Evolutionary conservation across 2,113 vertebrate species (phyloP).

Genomic region (Mormoops blainvillei): DNA sequence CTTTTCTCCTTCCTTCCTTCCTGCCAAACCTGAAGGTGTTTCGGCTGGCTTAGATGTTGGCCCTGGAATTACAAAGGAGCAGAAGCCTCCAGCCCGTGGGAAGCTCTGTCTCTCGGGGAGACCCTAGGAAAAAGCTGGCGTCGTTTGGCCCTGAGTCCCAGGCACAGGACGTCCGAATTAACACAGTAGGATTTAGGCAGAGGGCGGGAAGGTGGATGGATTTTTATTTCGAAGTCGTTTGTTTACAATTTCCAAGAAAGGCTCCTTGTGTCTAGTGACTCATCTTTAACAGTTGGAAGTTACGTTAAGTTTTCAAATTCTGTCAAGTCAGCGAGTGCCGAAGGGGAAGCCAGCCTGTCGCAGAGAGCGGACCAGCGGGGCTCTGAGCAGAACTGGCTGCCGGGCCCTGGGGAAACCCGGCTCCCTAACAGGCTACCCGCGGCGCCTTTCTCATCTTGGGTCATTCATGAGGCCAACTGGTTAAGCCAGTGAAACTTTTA

Average conservation of each 20-base stretch:
- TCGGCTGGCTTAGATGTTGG: not conserved
- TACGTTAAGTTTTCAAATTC: conserved; percentile 16
- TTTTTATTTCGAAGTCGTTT: conserved; percentile 45
- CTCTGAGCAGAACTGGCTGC: not conserved
- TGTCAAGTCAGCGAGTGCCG: not conserved
- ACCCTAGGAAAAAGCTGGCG: not conserved
- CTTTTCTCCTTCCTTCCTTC: not conserved
- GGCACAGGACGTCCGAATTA: not conserved
- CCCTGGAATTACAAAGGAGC: not conserved
- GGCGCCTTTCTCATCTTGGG: not conserved
- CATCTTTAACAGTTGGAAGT: conserved; percentile 22
- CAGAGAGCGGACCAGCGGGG: not conserved
- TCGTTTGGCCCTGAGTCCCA: not conserved
- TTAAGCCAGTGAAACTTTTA: not conserved
- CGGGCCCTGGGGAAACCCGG: not conserved
- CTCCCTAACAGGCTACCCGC: not conserved
- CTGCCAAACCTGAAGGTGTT: not conserved
- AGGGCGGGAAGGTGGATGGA: not conserved
- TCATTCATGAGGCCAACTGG: not conserved
- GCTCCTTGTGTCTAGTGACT: conserved; percentile 9
- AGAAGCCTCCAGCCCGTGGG: not conserved
- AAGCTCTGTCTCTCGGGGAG: not conserved
- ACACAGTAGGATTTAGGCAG: not conserved
- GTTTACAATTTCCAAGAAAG: conserved; percentile 10
- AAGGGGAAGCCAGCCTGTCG: not conserved